Base-by-base conservation (phyloP, 2,888 invertebrate genomes). In the Congeria kusceri region DNA sequence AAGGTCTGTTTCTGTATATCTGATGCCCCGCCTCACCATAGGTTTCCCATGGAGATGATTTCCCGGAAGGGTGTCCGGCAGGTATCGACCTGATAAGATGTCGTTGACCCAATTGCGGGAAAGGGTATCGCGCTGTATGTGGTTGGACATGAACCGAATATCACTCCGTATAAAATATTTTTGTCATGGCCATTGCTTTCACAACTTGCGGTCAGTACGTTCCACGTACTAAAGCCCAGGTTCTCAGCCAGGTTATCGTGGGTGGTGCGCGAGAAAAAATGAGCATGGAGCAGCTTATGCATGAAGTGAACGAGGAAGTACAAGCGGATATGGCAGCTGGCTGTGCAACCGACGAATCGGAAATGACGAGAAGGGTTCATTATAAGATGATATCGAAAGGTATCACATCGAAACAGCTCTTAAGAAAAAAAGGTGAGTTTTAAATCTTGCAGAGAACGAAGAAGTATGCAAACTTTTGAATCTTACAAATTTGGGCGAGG, bases 21-120 rank as follows among this genome's bases (percentile, higher is more conserved):
- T 0, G 91, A 92, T 69, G 92, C 92, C 11, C 92, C 92, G 0
- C 92, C 92, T 0, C 92, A 92, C 65, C 92, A 91, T 85, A 92
- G 7, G 57, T 66, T 13, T 56, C 28, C n/a, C 32, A 49, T 32
- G 83, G 85, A 2, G 91, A 91, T 75, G 59, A 76, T 0, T 91
- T 91, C 64, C 90, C 91, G 7, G 77, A 90, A 53, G 92, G 92
- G 15, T 91, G 90, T 69, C 92, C 92, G 0, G 73, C 76, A 11
- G 89, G 89, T 5, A 85, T 88, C 7, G 92, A 92, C 67, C 92
- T 92, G 0, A 87, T 92, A n/a, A 77, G 78, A 76, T 18, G 82
- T 88, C 0, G 83, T 87, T 1, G 69, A 82, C 3, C 65, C 88
- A 72, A 72, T 92, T 47, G 90, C 91, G 1, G 85, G 90, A 77